phyloP scores from a whole-genome alignment of 2,888 invertebrate species.

The Drosophila monieri region DNA sequence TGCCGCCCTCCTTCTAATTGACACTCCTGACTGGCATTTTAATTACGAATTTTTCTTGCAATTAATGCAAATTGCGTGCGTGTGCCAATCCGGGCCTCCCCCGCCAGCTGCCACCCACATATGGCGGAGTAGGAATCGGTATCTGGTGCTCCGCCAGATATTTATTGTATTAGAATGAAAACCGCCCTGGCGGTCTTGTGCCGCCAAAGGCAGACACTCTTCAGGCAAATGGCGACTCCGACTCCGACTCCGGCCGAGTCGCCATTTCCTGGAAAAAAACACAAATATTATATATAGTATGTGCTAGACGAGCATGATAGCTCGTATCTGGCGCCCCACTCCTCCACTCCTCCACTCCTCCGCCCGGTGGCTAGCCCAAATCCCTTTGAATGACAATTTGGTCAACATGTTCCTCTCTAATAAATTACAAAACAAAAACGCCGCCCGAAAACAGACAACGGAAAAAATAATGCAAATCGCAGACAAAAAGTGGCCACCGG shows the following conservation, averaged over 20 bases:
- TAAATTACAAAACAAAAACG: slow-evolving; percentile 67
- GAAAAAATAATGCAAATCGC: slow-evolving; percentile 53
- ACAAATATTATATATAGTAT: no score
- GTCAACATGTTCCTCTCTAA: slow-evolving; percentile 78
- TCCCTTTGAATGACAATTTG: slow-evolving; percentile 79
- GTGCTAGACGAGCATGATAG: slow-evolving; percentile 49
- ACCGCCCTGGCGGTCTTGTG: background rate
- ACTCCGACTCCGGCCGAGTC: no score
- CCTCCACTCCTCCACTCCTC: no score
- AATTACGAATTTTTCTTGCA: slow-evolving; percentile 80
- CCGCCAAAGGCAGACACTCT: slow-evolving; percentile 66
- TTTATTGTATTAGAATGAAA: slow-evolving; percentile 73
- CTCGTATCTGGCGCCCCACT: slow-evolving; percentile 8
- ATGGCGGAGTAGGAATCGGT: slow-evolving; percentile 19
- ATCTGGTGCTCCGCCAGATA: slow-evolving; percentile 58
- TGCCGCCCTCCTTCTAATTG: slow-evolving; percentile 69
- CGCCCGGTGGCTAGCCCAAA: slow-evolving; percentile 27
- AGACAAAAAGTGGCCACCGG: slow-evolving; percentile 64
- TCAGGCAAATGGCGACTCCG: slow-evolving; percentile 35
- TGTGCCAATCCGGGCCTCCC: slow-evolving; percentile 62
- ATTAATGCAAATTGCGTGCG: slow-evolving; percentile 80
- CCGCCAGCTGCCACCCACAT: slow-evolving; percentile 45
- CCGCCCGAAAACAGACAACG: slow-evolving; percentile 1
- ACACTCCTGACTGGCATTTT: slow-evolving; percentile 82
- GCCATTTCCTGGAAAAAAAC: no score